phyloP scores from a whole-genome alignment of 1,140 invertebrate genomes.

The Neodiprion pinetum region DNA sequence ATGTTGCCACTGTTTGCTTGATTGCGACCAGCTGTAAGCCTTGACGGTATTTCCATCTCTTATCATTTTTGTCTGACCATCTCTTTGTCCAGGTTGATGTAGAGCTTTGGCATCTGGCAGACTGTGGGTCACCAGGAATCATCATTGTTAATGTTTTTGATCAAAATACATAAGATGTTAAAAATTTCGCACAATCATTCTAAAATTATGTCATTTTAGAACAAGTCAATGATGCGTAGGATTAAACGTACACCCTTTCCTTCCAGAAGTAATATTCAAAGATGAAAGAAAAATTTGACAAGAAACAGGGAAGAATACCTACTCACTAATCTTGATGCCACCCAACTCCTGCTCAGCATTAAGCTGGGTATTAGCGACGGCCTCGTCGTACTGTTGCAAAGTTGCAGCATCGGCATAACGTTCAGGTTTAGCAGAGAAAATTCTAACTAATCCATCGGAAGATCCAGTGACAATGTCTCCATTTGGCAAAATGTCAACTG shows the following conservation, averaged over 20 bases:
- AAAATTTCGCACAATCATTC: slow-evolving; percentile 11
- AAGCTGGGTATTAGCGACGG: slow-evolving; percentile 69
- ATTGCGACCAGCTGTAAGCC: slow-evolving; percentile 81
- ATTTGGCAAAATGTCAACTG: slow-evolving; percentile 79
- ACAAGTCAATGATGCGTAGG: neutral
- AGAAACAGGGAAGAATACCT: slow-evolving; percentile 44
- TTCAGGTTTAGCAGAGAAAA: slow-evolving; percentile 78
- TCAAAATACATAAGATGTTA: slow-evolving; percentile 9
- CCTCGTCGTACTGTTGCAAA: slow-evolving; percentile 75
- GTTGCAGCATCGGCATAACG: slow-evolving; percentile 71
- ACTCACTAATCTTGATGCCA: slow-evolving; percentile 84
- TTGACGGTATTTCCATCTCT: slow-evolving; percentile 75
- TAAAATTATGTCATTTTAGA: neutral
- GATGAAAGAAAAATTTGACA: neutral
- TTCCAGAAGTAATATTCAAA: slow-evolving; percentile 3
- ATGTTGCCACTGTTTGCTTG: slow-evolving; percentile 79
- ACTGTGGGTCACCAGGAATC: slow-evolving; percentile 42
- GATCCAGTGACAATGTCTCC: slow-evolving; percentile 90
- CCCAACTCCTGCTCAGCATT: slow-evolving; percentile 74
- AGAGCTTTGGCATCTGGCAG: slow-evolving; percentile 81
- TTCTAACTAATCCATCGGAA: slow-evolving; percentile 85
- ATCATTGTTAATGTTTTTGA: slow-evolving; percentile 18
- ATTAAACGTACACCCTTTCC: neutral
- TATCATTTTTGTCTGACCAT: slow-evolving; percentile 89
- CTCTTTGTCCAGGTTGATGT: slow-evolving; percentile 76